Percentiles rank a stretch among this genome's conserved stretches.
phyloP scores from a whole-genome alignment of 2,888 invertebrate genomes.

The Machimus rusticus region DNA sequence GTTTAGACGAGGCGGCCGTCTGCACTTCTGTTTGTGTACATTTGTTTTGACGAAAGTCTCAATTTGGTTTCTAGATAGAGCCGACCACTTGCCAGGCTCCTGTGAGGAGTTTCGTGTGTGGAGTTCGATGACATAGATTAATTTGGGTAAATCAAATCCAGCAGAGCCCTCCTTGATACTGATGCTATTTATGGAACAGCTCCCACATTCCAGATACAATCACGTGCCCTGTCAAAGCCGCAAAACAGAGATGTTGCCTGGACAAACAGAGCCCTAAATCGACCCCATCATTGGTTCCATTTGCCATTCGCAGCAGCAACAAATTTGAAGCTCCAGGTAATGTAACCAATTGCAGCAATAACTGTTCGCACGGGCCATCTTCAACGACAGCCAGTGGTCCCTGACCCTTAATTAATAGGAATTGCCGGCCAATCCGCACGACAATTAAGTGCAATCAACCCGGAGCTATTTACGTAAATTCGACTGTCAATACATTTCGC shows the following conservation, averaged over 20 bases:
- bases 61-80: not conserved
- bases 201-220: not conserved
- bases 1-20: not conserved
- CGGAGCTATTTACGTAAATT: not conserved
- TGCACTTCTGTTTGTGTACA: not conserved
- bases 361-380: not conserved
- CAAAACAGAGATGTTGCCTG: not conserved
- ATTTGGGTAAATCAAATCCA: not conserved
- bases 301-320: not conserved
- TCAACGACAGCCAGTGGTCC: not conserved
- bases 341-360: not conserved
- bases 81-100: not conserved
- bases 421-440: not conserved
- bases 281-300: not conserved
- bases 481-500: conserved; percentile 7
- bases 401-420: not conserved
- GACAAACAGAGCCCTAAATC: not conserved
- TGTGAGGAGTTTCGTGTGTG: not conserved
- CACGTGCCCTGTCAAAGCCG: not conserved
- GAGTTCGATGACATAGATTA: not conserved
- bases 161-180: not conserved
- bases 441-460: conserved; percentile 9
- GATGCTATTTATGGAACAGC: not conserved
- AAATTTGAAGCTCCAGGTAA: not conserved
- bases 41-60: not conserved